A percentile compares a stretch with the other conserved stretches of the same genome.
phyloP scores from a whole-genome alignment of 2,113 vertebrate genomes.

The Mormyrus lacerda region DNA sequence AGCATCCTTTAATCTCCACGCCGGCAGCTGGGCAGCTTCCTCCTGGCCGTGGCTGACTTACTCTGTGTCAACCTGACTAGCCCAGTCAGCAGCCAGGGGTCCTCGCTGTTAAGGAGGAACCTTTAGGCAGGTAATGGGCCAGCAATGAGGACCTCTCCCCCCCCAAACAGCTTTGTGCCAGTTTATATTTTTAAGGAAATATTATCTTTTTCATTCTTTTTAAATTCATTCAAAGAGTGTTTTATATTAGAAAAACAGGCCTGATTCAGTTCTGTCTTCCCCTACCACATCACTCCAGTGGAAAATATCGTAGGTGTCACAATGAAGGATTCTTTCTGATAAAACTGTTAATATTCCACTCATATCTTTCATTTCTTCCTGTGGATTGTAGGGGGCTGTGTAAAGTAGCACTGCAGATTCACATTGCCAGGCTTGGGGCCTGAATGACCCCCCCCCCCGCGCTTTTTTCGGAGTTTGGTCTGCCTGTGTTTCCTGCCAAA shows the following conservation, averaged over 20 bases:
- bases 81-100: not conserved
- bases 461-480: no score
- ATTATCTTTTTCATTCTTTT: not conserved
- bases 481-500: no score
- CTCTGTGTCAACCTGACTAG: not conserved
- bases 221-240: not conserved
- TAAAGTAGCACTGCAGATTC: no score
- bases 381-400: no score
- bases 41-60: not conserved
- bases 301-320: not conserved
- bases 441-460: no score
- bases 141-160: not conserved
- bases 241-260: not conserved
- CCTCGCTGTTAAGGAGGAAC: not conserved
- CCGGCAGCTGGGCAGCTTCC: not conserved
- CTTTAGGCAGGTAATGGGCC: not conserved
- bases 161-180: not conserved
- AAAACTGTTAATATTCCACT: no score
- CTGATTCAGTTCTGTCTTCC: not conserved
- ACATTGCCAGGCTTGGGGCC: no score
- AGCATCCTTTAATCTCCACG: not conserved
- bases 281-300: not conserved
- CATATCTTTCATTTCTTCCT: no score
- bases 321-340: not conserved
- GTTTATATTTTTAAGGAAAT: not conserved